These are phyloP conservation scores for Eueremaeus valkanovi DNA, from an alignment of 2,888 invertebrate genomes.

Conservation along the genomic window DNA sequence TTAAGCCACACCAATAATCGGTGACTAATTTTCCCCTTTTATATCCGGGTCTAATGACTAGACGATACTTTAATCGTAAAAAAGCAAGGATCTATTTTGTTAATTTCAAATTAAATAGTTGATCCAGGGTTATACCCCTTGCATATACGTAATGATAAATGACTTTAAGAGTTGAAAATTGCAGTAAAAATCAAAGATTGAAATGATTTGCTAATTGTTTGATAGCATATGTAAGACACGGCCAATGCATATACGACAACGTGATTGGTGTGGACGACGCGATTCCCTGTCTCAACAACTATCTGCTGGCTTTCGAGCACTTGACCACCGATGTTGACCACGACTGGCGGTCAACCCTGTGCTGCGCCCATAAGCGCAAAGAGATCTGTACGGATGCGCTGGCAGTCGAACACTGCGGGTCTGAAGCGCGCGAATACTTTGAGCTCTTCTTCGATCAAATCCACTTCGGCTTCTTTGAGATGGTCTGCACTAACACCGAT, in stretches of 20 bases:
- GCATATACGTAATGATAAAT: too few species aligned
- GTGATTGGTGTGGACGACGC: slow-evolving; percentile 35
- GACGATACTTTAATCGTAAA: too few species aligned
- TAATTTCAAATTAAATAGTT: too few species aligned
- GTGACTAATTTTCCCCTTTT: too few species aligned
- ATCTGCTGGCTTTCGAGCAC: slow-evolving; percentile 38
- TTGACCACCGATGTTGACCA: not conserved
- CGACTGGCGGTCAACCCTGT: slow-evolving; percentile 25
- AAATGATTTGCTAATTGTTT: too few species aligned
- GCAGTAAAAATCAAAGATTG: too few species aligned
- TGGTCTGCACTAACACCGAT: not conserved
- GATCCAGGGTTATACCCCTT: too few species aligned
- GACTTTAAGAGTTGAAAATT: too few species aligned
- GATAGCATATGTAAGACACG: slow-evolving; percentile 20
- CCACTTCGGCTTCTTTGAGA: slow-evolving; percentile 35
- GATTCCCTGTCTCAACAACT: slow-evolving; percentile 37
- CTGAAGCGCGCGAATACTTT: slow-evolving; percentile 30
- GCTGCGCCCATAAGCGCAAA: slow-evolving; percentile 37
- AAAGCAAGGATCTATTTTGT: too few species aligned
- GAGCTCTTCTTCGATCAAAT: slow-evolving; percentile 37
- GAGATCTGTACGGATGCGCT: slow-evolving; percentile 25
- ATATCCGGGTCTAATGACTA: too few species aligned
- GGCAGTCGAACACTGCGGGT: slow-evolving; percentile 17
- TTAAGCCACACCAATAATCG: too few species aligned
- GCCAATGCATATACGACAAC: slow-evolving; percentile 27